phyloP scores from a whole-genome alignment of 2,797 vertebrate genomes.

The Rhynchonycteris naso region DNA sequence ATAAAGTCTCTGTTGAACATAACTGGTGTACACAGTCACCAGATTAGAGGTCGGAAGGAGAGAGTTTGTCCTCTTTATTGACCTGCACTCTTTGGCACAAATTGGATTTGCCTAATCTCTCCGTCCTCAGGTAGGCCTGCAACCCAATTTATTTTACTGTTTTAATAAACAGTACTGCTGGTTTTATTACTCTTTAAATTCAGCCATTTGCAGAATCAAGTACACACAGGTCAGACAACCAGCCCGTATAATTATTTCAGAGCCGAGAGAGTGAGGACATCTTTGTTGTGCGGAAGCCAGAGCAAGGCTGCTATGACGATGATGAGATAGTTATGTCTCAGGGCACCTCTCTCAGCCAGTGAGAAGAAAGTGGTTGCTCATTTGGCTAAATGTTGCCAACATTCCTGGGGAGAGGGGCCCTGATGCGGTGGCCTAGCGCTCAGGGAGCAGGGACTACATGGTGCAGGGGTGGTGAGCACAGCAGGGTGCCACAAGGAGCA shows the following conservation, averaged over 20 bases:
- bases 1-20: not conserved
- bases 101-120: not conserved
- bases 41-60: not conserved
- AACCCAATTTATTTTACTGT: not conserved
- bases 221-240: not conserved
- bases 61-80: not conserved
- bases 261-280: not conserved
- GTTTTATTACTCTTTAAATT: slow-evolving; percentile 3
- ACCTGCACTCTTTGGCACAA: not conserved
- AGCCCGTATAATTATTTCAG: not conserved
- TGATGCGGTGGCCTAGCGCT: not conserved
- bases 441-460: not conserved
- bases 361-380: not conserved
- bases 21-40: not conserved
- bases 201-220: not conserved
- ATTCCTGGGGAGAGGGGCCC: not conserved
- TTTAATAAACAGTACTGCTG: not conserved
- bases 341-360: not conserved
- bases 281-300: not conserved
- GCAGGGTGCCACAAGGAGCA: not conserved
- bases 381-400: not conserved
- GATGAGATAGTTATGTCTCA: not conserved
- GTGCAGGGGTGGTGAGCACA: accelerated
- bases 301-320: not conserved
- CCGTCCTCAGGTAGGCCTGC: not conserved